Percentiles rank a stretch among this genome's conserved stretches.
phyloP scores from a whole-genome alignment of 2,113 vertebrate genomes.

The Choloepus hoffmanni region DNA sequence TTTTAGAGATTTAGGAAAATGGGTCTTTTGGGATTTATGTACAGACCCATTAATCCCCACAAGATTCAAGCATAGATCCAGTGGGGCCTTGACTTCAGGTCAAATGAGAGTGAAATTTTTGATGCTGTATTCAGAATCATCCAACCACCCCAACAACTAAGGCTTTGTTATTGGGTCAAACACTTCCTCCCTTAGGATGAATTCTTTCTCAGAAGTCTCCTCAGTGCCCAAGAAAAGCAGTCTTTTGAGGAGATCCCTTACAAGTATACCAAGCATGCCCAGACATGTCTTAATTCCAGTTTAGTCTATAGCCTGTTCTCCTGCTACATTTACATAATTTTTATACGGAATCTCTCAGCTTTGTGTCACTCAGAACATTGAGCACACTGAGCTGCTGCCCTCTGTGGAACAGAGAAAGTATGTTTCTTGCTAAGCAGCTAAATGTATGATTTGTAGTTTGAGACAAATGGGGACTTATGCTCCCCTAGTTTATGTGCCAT shows the following conservation, averaged over 20 bases:
- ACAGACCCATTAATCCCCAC: background rate
- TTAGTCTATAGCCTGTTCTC: background rate
- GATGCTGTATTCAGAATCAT: background rate
- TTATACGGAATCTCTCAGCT: background rate
- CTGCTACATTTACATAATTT: background rate
- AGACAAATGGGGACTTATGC: constrained; percentile 55
- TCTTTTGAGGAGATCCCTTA: background rate
- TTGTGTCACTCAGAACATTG: background rate
- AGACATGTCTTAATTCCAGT: background rate
- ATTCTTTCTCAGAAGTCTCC: constrained; percentile 27
- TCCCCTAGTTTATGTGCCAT: background rate
- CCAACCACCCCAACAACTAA: background rate
- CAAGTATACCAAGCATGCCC: background rate
- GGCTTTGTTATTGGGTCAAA: background rate
- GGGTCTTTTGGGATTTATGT: background rate
- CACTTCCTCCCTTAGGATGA: background rate
- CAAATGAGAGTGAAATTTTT: constrained; percentile 57
- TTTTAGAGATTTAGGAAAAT: constrained; percentile 31
- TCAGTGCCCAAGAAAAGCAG: constrained; percentile 11
- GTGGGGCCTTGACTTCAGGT: background rate
- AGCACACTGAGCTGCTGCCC: background rate
- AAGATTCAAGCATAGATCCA: constrained; percentile 4
- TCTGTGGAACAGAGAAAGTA: background rate
- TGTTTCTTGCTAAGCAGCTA: constrained; percentile 41
- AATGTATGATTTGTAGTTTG: constrained; percentile 31